These are phyloP conservation scores for Scaptomyza caliginosa DNA, from an alignment of 2,888 invertebrate genomes.

Conservation along the genomic window DNA sequence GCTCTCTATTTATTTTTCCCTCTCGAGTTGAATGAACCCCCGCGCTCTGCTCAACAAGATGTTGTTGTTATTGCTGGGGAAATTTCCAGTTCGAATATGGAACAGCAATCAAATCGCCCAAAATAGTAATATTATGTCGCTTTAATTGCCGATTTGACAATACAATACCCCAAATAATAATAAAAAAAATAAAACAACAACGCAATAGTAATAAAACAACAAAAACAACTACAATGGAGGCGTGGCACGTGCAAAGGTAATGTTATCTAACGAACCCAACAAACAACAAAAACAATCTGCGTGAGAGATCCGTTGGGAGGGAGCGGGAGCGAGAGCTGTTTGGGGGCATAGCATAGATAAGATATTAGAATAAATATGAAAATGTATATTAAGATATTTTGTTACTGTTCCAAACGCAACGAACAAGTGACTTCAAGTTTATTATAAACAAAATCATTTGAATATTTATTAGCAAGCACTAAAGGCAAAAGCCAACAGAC, in stretches of 20 bases:
- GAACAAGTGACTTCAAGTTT: conserved; percentile 47
- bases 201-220: conserved; percentile 37
- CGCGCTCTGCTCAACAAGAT: not conserved
- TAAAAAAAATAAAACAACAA: conserved; percentile 20
- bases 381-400: not conserved
- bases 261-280: conserved; percentile 36
- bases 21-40: conserved; percentile 51
- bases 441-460: conserved; percentile 75
- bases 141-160: conserved; percentile 46
- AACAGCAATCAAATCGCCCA: conserved; percentile 9
- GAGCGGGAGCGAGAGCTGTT: not conserved
- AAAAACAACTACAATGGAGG: conserved; percentile 20
- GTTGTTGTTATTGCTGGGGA: not conserved
- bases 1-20: conserved; percentile 23
- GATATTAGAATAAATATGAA: conserved; percentile 26
- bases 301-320: not conserved
- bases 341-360: conserved; percentile 22
- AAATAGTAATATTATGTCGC: conserved; percentile 15
- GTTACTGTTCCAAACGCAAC: conserved; percentile 16
- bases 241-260: conserved; percentile 36
- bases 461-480: conserved; percentile 57
- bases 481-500: conserved; percentile 10
- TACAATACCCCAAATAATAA: not conserved
- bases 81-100: not conserved
- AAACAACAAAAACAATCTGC: conserved; percentile 18